Base-by-base conservation (phyloP, 2,888 invertebrate species). In the Plusia festucae region DNA sequence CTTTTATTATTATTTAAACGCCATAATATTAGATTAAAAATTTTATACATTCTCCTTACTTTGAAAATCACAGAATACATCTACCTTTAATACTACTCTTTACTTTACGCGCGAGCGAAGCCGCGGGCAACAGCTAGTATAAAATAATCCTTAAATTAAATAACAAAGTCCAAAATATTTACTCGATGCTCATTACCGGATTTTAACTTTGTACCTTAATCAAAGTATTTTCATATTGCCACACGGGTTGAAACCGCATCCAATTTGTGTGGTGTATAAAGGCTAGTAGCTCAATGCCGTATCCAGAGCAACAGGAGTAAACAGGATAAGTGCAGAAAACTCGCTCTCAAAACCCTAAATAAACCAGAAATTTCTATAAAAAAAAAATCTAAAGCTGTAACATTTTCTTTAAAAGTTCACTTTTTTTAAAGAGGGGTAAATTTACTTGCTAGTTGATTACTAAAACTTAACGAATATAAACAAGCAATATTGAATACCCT, bases 281-380 rank as follows among this genome's bases (percentile, higher is more conserved):
- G 70, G 70, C 62, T 76, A 64, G 69, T 75, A 68, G 79, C 83
- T 90, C 89, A 87, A 85, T 88, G 85, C 82, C 87, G 90, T 88
- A 89, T 84, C 90, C 90, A 83, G 68, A 88, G 90, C 82, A 84
- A 88, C 88, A 76, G 51, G 59, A 57, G 9, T 9, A 20, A 6
- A 66, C 18, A 51, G 22, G 20, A 9, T 16, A 46, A 16, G 40
- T 11, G 15, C 9, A 60, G 78, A 61, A 73, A 40, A 40, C 34
- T 53, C 49, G 61, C 20, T 59, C 18, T 0, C n/a, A 11, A 49
- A 24, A 56, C 11, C 3, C 3, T 15, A n/a, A n/a, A n/a, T n/a
- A n/a, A 4, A 1, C 9, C 16, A 9, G 2, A 49, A 49, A 9
- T 8, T 20, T 3, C 46, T 8, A 1, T 0, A 18, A 20, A 3